phyloP scores from a whole-genome alignment of 2,113 vertebrate genomes.

The Connochaetes taurinus region DNA sequence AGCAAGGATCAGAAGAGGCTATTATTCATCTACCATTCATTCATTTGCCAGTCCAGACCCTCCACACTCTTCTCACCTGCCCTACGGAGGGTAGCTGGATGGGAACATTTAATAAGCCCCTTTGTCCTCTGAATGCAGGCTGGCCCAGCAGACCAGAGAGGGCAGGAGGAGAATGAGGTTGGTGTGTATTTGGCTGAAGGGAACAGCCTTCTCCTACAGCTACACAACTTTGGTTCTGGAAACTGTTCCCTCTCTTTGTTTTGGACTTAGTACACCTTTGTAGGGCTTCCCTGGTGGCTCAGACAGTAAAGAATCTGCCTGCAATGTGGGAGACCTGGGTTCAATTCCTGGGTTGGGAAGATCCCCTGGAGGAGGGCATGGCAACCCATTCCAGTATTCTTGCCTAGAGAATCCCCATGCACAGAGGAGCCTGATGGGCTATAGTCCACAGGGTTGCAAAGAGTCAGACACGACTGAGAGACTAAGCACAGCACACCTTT shows the following conservation, averaged over 20 bases:
- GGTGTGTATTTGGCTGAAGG: not conserved
- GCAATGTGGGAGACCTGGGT: not conserved
- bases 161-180: not conserved
- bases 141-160: not conserved
- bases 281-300: not conserved
- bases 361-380: not conserved
- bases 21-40: not conserved
- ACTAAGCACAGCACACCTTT: not conserved
- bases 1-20: not conserved
- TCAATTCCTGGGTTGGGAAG: not conserved
- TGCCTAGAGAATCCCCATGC: not conserved
- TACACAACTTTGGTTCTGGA: not conserved
- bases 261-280: not conserved
- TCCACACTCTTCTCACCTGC: not conserved
- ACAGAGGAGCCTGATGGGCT: not conserved
- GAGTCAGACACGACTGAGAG: not conserved
- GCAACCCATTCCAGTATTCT: not conserved
- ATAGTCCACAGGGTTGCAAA: not conserved
- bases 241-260: not conserved
- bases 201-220: not conserved
- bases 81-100: accelerated
- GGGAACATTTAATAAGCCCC: not conserved
- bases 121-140: not conserved
- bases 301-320: not conserved
- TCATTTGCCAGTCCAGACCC: not conserved